Base-by-base conservation (phyloP, 2,113 vertebrate genomes). In the Aegotheles bennettii region DNA sequence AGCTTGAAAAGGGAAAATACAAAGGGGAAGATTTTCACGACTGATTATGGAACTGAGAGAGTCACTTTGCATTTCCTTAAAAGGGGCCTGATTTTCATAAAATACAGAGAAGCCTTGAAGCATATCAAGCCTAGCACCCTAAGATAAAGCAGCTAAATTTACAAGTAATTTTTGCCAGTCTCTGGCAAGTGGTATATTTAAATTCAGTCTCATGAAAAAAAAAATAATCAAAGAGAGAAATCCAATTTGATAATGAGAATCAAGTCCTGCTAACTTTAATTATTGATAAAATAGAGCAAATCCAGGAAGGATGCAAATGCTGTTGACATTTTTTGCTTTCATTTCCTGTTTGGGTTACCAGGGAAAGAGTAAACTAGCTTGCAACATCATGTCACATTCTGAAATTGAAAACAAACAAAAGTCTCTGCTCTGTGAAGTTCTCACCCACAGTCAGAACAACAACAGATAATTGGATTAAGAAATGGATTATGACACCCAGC, bases 381-480 rank as follows among this genome's bases (percentile, higher is more conserved):
- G 10, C 40, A 81, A 82, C 48, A 79, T 35, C 36, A 16, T 11
- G 38, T 53, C 93, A 36, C 51, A 70, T 83, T 77, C 71, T 80
- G 56, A 82, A 81, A 83, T 7, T 48, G 63, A 77, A 90, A 88
- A 85, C 38, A 93, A 91, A 88, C 76, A 97, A 47, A 74, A 79
- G 63, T 24, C 16, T 70, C 78, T 8, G 2, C 82, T 93, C 42
- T 36, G 64, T 59, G 54, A 68, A 91, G 56, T 85, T 70, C 78
- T 95, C 82, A 86, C 63, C 75, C 90, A 2, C 78, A 86, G 75
- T 92, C 91, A 48, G 89, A 67, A 42, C 6, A 7, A 77, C 92
- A 91, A 96, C 81, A 96, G 93, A 70, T 98, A 97, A 98, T 97
- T 97, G 96, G 95, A 97, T 98, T 96, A 97, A 97, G 92, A 97